Conservation (phyloP, 35 echinoderm and acorn worm species). For the Diadema setosum region DNA sequence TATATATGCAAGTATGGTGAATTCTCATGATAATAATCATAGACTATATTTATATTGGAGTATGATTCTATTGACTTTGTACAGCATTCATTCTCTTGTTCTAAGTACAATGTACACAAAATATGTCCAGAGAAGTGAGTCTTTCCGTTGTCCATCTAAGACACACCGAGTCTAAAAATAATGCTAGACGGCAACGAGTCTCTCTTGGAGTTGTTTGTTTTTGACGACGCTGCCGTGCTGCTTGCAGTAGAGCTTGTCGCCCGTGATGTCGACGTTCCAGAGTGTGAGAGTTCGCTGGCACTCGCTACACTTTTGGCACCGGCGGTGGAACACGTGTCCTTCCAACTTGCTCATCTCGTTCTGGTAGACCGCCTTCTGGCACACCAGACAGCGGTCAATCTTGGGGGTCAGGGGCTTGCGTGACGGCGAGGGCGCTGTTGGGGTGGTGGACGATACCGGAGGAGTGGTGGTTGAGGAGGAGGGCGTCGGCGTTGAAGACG, state of each 20-base stretch:
- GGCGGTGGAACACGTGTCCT: slow-evolving; percentile 53
- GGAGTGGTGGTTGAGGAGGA: neutral
- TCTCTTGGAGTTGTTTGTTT: slow-evolving; percentile 50
- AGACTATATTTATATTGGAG: too few relatives aligned
- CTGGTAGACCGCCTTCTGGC: slow-evolving; percentile 52
- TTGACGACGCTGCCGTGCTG: slow-evolving; percentile 63
- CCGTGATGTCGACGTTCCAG: slow-evolving; percentile 46
- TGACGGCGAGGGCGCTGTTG: neutral
- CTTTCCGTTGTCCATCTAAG: neutral
- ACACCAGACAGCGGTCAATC: slow-evolving; percentile 55
- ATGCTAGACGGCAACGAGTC: too few relatives aligned
- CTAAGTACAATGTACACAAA: neutral
- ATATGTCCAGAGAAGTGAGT: too few relatives aligned
- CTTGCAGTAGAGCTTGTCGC: slow-evolving; percentile 48
- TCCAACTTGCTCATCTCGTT: slow-evolving; percentile 68
- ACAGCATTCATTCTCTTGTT: neutral
- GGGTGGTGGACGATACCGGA: too few relatives aligned
- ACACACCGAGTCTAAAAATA: slow-evolving; percentile 6
- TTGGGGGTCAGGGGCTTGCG: slow-evolving; percentile 51
- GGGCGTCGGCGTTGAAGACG: too few relatives aligned
- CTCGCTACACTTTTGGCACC: slow-evolving; percentile 62
- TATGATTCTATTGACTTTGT: neutral
- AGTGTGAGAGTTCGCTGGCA: slow-evolving; percentile 51
- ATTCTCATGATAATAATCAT: too few relatives aligned
- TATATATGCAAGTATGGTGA: too few relatives aligned